Percentiles rank a stretch among this genome's conserved stretches.
Conservation (phyloP, 2,113 vertebrate genomes). For the Narcine bancroftii region DNA sequence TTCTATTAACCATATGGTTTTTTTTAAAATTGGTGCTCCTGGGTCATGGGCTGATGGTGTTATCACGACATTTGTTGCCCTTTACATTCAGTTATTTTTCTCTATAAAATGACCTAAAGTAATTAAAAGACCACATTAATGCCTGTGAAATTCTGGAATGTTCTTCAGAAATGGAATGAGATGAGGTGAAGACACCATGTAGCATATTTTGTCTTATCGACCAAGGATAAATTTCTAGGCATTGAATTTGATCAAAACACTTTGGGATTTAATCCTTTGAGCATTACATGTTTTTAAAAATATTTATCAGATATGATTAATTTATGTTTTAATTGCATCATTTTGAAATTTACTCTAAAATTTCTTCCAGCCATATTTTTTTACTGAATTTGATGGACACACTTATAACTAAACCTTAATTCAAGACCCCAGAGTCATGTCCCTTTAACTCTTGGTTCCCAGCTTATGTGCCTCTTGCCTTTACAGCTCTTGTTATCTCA, state of each 20-base stretch:
- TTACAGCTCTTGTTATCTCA: conserved; percentile 20
- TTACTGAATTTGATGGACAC: neutral
- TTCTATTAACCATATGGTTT: no score
- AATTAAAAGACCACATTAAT: no score
- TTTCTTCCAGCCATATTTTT: neutral
- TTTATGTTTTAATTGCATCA: neutral
- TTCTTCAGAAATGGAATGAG: no score
- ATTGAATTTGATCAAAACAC: neutral
- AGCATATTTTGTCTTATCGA: no score
- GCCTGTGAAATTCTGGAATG: no score
- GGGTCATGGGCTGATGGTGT: no score
- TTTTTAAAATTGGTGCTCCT: no score
- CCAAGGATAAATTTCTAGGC: no score
- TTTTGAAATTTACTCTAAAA: conserved; percentile 6
- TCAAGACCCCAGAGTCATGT: neutral
- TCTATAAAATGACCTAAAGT: no score
- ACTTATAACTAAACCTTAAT: neutral
- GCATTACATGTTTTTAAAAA: neutral
- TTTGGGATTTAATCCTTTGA: neutral
- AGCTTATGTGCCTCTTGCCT: conserved; percentile 24
- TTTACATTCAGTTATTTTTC: no score
- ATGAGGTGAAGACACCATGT: no score
- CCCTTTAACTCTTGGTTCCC: neutral
- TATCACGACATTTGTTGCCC: no score
- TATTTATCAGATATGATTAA: neutral